These are phyloP conservation scores for Helogale parvula DNA, from an alignment of 2,113 vertebrate species.

Conservation along the genomic window DNA sequence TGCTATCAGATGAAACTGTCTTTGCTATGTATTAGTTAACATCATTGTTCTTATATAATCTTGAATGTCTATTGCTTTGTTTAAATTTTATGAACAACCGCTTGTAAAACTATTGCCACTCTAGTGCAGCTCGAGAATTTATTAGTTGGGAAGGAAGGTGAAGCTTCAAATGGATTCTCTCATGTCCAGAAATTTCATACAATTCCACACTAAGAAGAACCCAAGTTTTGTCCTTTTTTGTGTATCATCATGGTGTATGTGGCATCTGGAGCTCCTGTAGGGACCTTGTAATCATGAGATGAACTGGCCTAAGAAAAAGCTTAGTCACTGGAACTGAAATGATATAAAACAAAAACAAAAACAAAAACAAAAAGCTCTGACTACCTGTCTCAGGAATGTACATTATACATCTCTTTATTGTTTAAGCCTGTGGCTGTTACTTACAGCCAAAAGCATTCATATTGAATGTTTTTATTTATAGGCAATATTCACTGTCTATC, in stretches of 20 bases:
- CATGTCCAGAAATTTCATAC: neutral
- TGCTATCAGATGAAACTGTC: neutral
- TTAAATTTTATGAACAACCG: neutral
- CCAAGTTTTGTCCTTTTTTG: neutral
- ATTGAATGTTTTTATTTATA: neutral
- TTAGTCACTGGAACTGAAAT: neutral
- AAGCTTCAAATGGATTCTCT: neutral
- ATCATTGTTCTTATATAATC: neutral
- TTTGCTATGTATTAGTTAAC: neutral
- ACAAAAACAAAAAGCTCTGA: neutral
- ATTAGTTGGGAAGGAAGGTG: neutral
- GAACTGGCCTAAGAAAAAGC: neutral
- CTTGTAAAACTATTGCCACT: neutral
- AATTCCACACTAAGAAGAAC: neutral
- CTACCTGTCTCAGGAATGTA: neutral
- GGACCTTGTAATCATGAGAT: neutral
- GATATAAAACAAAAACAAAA: neutral
- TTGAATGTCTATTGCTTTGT: neutral
- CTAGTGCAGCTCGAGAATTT: neutral
- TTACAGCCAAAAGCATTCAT: neutral
- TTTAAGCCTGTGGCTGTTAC: neutral
- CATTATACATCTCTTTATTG: neutral
- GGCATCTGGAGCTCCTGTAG: neutral
- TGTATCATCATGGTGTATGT: neutral
- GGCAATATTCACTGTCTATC: neutral